These are phyloP conservation scores for Volucella inflata DNA, from an alignment of 2,888 invertebrate genomes.

Conservation along the genomic window DNA sequence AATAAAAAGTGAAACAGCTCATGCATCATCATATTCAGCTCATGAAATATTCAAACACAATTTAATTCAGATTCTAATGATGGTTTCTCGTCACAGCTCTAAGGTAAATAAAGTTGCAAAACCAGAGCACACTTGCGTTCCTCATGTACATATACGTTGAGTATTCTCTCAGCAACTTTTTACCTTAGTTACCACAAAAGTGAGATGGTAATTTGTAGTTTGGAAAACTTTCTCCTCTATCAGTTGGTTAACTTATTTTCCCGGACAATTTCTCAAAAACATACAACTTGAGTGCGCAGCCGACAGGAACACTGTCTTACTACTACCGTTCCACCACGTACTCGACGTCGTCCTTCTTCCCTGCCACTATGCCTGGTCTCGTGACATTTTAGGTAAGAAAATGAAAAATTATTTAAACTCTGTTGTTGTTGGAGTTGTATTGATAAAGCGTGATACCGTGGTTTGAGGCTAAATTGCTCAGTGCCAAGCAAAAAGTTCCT, in stretches of 20 bases:
- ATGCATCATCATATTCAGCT: not conserved
- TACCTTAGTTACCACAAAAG: conserved; percentile 1
- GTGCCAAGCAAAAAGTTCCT: not conserved
- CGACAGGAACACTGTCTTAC: not conserved
- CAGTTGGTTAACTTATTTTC: conserved; percentile 24
- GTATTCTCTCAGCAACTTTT: conserved; percentile 27
- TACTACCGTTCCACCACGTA: not conserved
- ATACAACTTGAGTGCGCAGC: conserved; percentile 2
- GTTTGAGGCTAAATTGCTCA: not conserved
- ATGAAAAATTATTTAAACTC: conserved; percentile 62
- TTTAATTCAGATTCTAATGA: conserved; percentile 33
- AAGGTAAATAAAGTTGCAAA: not conserved
- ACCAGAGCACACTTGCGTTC: conserved; percentile 44
- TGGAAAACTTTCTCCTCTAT: conserved; percentile 42
- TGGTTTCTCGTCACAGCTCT: not conserved
- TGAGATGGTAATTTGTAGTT: conserved; percentile 55
- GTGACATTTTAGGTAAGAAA: conserved; percentile 56
- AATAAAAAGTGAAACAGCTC: too few relatives aligned
- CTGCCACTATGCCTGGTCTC: not conserved
- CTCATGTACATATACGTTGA: conserved; percentile 26
- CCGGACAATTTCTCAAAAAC: conserved; percentile 24
- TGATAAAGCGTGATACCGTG: conserved; percentile 43
- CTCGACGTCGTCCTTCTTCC: conserved; percentile 18
- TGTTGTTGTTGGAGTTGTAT: conserved; percentile 41
- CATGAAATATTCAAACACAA: conserved; percentile 7